phyloP scores from a whole-genome alignment of 2,797 vertebrate species.

The Falco naumanni region DNA sequence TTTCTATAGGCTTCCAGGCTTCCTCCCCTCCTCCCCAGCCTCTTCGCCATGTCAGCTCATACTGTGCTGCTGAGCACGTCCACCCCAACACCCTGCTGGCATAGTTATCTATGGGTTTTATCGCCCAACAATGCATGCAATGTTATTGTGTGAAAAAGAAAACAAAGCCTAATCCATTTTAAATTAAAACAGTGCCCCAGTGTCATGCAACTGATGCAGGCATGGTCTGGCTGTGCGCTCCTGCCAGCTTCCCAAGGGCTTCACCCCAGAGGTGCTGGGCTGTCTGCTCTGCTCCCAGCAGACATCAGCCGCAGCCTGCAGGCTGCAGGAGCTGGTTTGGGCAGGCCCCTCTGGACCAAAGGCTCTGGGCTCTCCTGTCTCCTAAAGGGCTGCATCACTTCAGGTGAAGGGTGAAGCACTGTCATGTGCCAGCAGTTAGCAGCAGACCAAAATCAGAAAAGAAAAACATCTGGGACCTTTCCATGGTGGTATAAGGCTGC shows the following conservation, averaged over 20 bases:
- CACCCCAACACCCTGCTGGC: conserved; percentile 1
- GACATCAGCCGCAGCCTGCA: background rate
- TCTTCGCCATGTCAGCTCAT: background rate
- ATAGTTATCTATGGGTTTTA: conserved; percentile 55
- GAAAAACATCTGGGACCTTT: background rate
- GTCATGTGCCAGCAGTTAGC: background rate
- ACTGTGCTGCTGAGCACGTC: conserved; percentile 44
- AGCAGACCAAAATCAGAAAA: background rate
- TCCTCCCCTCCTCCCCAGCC: accelerated
- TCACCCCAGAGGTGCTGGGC: background rate
- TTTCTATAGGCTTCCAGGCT: background rate
- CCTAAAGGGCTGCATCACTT: background rate
- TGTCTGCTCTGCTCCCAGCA: background rate
- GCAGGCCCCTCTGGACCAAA: background rate
- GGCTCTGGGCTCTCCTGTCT: background rate
- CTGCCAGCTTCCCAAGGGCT: background rate
- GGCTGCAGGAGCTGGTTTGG: background rate
- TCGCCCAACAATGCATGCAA: conserved; percentile 67
- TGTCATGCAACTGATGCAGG: conserved; percentile 47
- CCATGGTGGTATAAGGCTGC: background rate
- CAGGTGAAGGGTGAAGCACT: background rate
- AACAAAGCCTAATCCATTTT: conserved; percentile 71
- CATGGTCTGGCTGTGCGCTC: background rate
- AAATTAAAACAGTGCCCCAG: conserved; percentile 68
- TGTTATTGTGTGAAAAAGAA: conserved; percentile 65